Base-by-base conservation (phyloP, 2,888 invertebrate species). In the Adelphocoris suturalis region DNA sequence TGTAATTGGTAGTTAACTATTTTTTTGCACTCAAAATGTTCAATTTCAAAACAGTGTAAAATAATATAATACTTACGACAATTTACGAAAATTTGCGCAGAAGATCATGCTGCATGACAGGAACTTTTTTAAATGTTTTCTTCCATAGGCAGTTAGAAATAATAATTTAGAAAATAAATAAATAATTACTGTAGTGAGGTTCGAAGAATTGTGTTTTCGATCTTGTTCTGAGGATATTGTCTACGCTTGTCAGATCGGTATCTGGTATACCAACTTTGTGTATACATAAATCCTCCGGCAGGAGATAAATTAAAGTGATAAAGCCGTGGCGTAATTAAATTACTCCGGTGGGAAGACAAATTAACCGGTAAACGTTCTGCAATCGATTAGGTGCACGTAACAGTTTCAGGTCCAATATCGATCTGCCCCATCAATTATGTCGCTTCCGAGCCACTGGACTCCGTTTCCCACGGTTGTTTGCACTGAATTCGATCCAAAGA, bases 311-410 rank as follows among this genome's bases (percentile, higher is more conserved):
- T 47, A 80, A 80, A 46, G n/a, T 47, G 78, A 80, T 80, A 82
- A 52, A 27, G 55, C 82, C 52, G 13, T 28, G 7, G 9, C 55
- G 48, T 82, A 82, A 82, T 82, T 82, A 52, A 82, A 82, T 82
- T 82, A 82, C 55, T 28, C 13, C 47, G 16, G 11, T 5, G 7
- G 55, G 82, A 52, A 48, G 82, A 82, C 82, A 82, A 82, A 82
- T 82, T 82, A 82, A 82, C 47, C 28, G n/a, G 78, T 78, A 78
- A 78, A 47, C 78, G 37, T 46, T 46, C 78, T 28, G 78, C 47
- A 78, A 78, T 78, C 78, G 37, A 47, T 78, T 16, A 47, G 78
- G 16, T 46, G 47, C 19, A 47, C 47, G 78, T 78, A 78, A 78
- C 78, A 78, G 78, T 78, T 75, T 47, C 16, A 46, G 16, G 16